Conservation (phyloP, 2,113 vertebrate genomes). For the Megaleporinus macrocephalus region DNA sequence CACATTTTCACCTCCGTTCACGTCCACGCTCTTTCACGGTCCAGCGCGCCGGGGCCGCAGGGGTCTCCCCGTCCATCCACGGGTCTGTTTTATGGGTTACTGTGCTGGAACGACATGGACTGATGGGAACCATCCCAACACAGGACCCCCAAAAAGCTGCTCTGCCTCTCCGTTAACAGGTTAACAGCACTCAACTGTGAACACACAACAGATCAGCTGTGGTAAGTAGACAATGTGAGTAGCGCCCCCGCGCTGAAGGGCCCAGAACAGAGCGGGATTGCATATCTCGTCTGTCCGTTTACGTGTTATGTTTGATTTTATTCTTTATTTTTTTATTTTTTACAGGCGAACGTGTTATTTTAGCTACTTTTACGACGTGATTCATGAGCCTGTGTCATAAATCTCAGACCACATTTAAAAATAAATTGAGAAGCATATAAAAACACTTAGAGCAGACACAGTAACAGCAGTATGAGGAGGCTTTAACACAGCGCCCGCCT, state of each 20-base stretch:
- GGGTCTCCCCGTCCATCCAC: slow-evolving; percentile 7
- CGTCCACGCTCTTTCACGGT: slow-evolving; percentile 13
- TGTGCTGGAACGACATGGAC: slow-evolving; percentile 60
- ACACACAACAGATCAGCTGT: background rate
- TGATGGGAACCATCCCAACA: slow-evolving; percentile 70
- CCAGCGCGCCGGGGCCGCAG: slow-evolving; percentile 4
- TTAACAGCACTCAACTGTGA: too few species aligned
- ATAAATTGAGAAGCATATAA: slow-evolving; percentile 42
- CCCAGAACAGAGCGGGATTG: background rate
- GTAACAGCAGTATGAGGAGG: slow-evolving; percentile 23
- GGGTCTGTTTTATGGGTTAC: slow-evolving; percentile 41
- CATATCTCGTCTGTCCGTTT: slow-evolving; percentile 6
- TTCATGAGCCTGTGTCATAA: slow-evolving; percentile 41
- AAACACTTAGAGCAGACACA: slow-evolving; percentile 55
- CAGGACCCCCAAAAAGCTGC: slow-evolving; percentile 47
- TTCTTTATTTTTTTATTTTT: slow-evolving; percentile 25
- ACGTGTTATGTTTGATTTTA: too few species aligned
- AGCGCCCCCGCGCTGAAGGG: background rate
- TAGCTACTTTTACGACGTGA: slow-evolving; percentile 44
- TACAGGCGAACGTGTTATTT: slow-evolving; percentile 45
- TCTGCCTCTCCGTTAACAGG: too few species aligned
- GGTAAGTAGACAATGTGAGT: too few species aligned
- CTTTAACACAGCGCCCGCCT: slow-evolving; percentile 32
- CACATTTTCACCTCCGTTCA: slow-evolving; percentile 39
- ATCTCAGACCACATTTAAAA: slow-evolving; percentile 51